Base-by-base conservation (phyloP, 2,113 vertebrate genomes). In the Vulpes lagopus region DNA sequence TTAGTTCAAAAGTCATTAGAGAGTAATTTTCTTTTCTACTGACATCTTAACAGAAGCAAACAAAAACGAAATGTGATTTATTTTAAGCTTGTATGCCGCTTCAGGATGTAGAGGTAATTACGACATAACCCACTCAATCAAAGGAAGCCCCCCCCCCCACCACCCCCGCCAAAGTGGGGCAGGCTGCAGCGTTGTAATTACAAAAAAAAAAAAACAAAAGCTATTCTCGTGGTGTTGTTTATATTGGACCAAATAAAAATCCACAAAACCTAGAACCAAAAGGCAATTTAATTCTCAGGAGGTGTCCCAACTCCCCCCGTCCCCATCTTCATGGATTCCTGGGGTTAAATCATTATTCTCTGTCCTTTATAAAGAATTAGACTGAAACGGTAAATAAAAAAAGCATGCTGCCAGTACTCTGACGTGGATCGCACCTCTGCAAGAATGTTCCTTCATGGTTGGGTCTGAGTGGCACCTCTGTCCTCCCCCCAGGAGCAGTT, bases 1-100 rank as follows among this genome's bases (percentile, higher is more conserved):
- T 81, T 71, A 81, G 53, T 53, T 53, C 30, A 43, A 79, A 71
- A 81, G 64, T 94, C 93, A 60, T 78, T 80, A 94, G 19, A 86
- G 51, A 67, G 25, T 57, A 88, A 59, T 88, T 80, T 69, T 80
- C 64, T 81, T 81, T 88, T 35, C 22, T 81, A 27, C 76, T 60
- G 53, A 71, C 84, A 89, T 71, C 81, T 57, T 69, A 69, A 88
- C 16, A 60, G 27, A 81, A 81, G 53, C 79, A 80, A 71, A 59
- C 59, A 69, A 43, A 55, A 65, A 53, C 12, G 17, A 80, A 89
- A 71, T 30, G 30, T 49, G 38, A 80, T 88, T 69, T 59, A 94
- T 27, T 60, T 88, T 69, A 81, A 53, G 23, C 64, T 38, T 81
- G 74, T 25, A 22, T 94, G 69, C n/a, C 32, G 51, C 55, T 88